A percentile compares a stretch with the other conserved stretches of the same genome.
Evolutionary conservation across 2,113 vertebrate species (phyloP).

Genomic region (Seriola dumerili): DNA sequence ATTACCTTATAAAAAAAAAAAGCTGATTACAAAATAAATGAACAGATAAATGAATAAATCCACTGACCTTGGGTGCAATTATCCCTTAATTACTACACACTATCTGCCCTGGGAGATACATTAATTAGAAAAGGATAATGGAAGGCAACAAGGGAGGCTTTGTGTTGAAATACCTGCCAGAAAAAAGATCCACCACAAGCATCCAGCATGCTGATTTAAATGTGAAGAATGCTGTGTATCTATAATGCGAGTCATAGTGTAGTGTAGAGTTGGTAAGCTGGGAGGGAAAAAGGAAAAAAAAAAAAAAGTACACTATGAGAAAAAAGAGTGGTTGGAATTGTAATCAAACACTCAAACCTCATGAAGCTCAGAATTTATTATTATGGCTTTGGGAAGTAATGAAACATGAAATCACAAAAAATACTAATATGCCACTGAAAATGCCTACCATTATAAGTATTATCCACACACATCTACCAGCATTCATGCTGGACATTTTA

Average conservation of each 20-base stretch:
- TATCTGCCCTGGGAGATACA: conserved; percentile 60
- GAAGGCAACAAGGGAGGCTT: conserved; percentile 45
- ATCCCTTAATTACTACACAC: conserved; percentile 67
- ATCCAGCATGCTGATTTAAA: background rate
- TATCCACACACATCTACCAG: conserved; percentile 44
- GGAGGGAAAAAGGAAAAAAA: background rate
- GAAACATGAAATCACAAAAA: conserved; percentile 66
- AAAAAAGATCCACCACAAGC: conserved; percentile 25
- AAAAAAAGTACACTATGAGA: background rate
- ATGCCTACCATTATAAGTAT: conserved; percentile 40
- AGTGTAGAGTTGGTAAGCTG: background rate
- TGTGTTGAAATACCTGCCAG: conserved; percentile 51
- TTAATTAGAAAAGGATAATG: conserved; percentile 66
- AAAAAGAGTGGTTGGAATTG: background rate
- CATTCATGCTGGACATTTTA: conserved; percentile 54
- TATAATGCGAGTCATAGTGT: background rate
- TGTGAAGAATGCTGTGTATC: background rate
- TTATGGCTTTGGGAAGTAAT: conserved; percentile 61
- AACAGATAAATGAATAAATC: conserved; percentile 61
- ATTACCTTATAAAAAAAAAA: conserved; percentile 22
- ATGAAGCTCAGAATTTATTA: conserved; percentile 38
- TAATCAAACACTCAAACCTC: conserved; percentile 33
- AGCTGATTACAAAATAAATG: conserved; percentile 59
- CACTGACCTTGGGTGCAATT: conserved; percentile 69
- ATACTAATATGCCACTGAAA: conserved; percentile 33